Percentiles rank a stretch among this genome's conserved stretches.
These are phyloP conservation scores for Contarinia nasturtii DNA, from an alignment of 1,140 invertebrate genomes.

Conservation along the genomic window DNA sequence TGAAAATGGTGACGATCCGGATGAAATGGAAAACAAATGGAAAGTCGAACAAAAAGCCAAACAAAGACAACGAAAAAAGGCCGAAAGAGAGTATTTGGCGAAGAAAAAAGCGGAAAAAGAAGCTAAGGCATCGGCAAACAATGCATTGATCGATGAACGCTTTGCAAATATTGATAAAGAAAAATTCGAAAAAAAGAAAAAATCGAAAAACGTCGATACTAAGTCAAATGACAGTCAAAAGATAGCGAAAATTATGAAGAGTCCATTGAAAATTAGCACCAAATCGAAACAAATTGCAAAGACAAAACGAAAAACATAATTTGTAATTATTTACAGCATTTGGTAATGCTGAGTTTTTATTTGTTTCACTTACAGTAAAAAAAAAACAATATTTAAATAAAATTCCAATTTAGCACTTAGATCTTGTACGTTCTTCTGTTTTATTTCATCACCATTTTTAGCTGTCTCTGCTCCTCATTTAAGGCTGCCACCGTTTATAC, in stretches of 20 bases:
- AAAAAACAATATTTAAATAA: not conserved
- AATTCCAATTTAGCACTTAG: not conserved
- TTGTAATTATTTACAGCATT: not conserved
- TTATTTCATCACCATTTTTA: too few species aligned
- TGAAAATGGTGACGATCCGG: constrained; percentile 62
- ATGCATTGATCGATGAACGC: not conserved
- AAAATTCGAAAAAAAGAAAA: too few species aligned
- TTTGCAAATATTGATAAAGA: not conserved
- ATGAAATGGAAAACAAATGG: constrained; percentile 44
- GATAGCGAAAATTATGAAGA: not conserved
- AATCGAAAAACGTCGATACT: not conserved
- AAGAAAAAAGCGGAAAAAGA: not conserved
- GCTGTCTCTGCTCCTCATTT: too few species aligned
- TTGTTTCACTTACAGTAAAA: not conserved
- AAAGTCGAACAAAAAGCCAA: constrained; percentile 21
- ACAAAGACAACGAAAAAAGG: constrained; percentile 7
- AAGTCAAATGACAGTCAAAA: not conserved
- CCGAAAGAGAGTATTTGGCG: not conserved
- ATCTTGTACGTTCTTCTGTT: not conserved
- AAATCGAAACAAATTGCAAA: not conserved
- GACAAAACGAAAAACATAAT: not conserved
- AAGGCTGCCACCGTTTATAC: too few species aligned
- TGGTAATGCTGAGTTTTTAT: not conserved
- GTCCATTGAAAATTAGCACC: not conserved
- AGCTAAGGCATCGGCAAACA: not conserved